Percentiles rank a stretch among this genome's conserved stretches.
These are phyloP conservation scores for Sebastes hubbsi DNA, from an alignment of 2,797 vertebrate genomes.

Conservation along the genomic window DNA sequence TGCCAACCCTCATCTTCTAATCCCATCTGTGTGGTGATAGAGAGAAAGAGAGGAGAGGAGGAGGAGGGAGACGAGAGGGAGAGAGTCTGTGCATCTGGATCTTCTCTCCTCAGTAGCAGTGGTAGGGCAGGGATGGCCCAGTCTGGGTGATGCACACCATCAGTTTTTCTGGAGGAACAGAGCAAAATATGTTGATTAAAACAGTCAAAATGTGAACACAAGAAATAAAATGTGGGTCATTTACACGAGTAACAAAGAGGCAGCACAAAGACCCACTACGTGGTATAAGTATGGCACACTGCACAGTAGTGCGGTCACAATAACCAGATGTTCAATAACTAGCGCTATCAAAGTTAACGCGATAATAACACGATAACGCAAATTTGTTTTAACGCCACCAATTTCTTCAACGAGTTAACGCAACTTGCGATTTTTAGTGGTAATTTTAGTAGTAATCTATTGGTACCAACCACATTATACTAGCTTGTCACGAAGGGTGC, in stretches of 20 bases:
- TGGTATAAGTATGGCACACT: conserved; percentile 44
- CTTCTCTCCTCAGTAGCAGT: conserved; percentile 84
- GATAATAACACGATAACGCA: no score
- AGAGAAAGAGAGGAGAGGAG: conserved; percentile 9
- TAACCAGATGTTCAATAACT: neutral
- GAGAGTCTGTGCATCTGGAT: conserved; percentile 63
- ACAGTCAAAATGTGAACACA: neutral
- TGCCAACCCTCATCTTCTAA: conserved; percentile 60
- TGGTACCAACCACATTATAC: no score
- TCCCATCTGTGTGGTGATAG: conserved; percentile 50
- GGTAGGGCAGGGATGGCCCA: conserved; percentile 79
- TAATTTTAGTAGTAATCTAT: no score
- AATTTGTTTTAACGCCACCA: no score
- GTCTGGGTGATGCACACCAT: conserved; percentile 85
- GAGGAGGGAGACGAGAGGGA: neutral
- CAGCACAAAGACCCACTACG: conserved; percentile 31
- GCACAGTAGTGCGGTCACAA: conserved; percentile 48
- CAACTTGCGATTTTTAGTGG: no score
- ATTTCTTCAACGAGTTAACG: neutral
- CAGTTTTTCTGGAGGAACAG: conserved; percentile 80
- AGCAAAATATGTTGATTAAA: neutral
- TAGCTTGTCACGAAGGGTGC: no score
- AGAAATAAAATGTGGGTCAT: neutral
- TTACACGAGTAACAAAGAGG: conserved; percentile 13
- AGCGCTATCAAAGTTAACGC: no score